These are phyloP conservation scores for Orthosia incerta DNA, from an alignment of 2,888 invertebrate genomes.

Conservation along the genomic window DNA sequence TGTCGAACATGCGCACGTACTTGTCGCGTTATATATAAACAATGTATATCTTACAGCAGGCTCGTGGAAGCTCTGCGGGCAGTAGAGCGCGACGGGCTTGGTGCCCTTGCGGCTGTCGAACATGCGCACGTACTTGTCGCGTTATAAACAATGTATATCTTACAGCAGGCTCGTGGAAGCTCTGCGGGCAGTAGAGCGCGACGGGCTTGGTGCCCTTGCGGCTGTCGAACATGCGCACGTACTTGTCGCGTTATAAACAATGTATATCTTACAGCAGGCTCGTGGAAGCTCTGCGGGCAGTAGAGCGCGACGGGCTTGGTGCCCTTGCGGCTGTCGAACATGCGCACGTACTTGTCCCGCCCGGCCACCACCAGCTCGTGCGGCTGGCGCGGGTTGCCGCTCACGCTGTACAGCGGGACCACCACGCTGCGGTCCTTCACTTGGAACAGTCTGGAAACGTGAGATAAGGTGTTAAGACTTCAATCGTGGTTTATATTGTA, in stretches of 20 bases:
- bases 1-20: constrained; percentile 94
- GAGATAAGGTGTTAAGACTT: no score
- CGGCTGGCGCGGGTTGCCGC: constrained; percentile 95
- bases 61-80: no score
- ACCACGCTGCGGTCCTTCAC: constrained; percentile 91
- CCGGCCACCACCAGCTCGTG: constrained; percentile 96
- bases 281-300: constrained; percentile 88
- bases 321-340: constrained; percentile 93
- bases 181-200: no score
- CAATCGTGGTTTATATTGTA: no score
- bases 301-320: constrained; percentile 90
- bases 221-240: no score
- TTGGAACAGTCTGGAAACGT: constrained; percentile 87
- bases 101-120: no score
- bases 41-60: no score
- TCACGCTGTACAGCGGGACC: constrained; percentile 96
- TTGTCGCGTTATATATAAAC: constrained; percentile 90
- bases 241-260: constrained; percentile 1
- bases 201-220: no score
- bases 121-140: no score
- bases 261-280: constrained; percentile 65
- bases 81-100: no score
- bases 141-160: no score
- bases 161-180: no score
- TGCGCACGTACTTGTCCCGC: constrained; percentile 94